Percentiles rank a stretch among this genome's conserved stretches.
phyloP scores from a whole-genome alignment of 2,113 vertebrate genomes.

The Microcebus griseorufus region DNA sequence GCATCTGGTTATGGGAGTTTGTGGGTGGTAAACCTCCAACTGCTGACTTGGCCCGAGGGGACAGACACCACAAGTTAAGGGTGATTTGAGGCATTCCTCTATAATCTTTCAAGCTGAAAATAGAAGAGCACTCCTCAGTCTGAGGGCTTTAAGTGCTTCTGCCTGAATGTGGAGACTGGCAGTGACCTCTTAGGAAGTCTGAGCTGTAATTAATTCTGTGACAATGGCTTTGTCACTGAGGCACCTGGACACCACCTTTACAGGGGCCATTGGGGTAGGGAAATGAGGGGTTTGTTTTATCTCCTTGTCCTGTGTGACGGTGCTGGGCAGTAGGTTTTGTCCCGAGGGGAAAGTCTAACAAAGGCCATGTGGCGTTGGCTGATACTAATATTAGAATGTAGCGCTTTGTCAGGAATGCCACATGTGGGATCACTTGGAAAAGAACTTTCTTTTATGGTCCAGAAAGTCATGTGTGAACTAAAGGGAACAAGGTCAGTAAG shows the following conservation, averaged over 20 bases:
- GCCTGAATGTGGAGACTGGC: neutral
- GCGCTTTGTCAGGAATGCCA: neutral
- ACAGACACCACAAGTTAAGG: neutral
- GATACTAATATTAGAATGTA: neutral
- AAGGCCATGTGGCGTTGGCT: neutral
- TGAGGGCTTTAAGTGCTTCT: neutral
- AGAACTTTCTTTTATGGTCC: neutral
- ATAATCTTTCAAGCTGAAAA: neutral
- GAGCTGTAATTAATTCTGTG: neutral
- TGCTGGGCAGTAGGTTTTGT: neutral
- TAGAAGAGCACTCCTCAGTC: neutral
- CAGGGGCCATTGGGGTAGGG: fast-evolving
- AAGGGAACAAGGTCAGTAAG: neutral
- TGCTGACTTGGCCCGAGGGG: neutral
- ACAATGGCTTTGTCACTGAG: fast-evolving
- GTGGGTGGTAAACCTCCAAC: neutral
- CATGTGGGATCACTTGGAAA: neutral
- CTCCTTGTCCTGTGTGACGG: too few species aligned
- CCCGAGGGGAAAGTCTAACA: fast-evolving
- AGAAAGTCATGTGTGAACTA: neutral
- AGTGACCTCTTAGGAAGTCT: neutral
- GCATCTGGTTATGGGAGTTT: neutral
- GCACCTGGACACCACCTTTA: fast-evolving
- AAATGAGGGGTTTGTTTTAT: neutral
- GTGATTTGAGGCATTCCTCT: neutral